These are phyloP conservation scores for Heterotis niloticus DNA, from an alignment of 2,113 vertebrate genomes.

Conservation along the genomic window DNA sequence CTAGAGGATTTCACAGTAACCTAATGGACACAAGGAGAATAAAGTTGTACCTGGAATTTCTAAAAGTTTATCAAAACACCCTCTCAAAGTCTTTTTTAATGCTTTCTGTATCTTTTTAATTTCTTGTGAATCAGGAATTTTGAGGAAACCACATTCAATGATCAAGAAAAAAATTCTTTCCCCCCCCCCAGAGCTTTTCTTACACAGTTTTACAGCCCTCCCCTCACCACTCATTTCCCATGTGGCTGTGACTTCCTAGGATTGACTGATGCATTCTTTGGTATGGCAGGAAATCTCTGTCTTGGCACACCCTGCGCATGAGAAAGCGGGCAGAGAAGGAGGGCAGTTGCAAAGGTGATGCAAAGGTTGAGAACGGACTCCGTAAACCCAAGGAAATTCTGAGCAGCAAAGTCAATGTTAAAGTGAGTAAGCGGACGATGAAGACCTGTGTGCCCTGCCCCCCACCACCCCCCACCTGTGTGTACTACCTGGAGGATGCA, in stretches of 20 bases:
- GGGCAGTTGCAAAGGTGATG: conserved; percentile 80
- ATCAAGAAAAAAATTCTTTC: background rate
- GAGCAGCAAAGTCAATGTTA: conserved; percentile 85
- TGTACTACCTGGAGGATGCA: conserved; percentile 24
- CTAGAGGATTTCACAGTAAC: conserved; percentile 25
- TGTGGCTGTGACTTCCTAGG: conserved; percentile 7
- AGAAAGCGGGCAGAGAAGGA: conserved; percentile 94
- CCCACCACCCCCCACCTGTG: conserved; percentile 16
- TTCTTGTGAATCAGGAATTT: background rate
- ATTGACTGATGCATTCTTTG: conserved; percentile 73
- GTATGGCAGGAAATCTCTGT: conserved; percentile 98
- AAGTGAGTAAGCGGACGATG: conserved; percentile 86
- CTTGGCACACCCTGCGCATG: conserved; percentile 97
- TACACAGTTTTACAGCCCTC: conserved; percentile 46
- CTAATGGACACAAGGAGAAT: background rate
- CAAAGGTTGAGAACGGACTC: conserved; percentile 76
- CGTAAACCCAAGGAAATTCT: conserved; percentile 93
- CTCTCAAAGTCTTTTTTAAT: background rate
- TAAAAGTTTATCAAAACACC: background rate
- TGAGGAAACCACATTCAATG: background rate
- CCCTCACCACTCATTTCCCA: conserved; percentile 4
- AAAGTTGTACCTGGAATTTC: background rate
- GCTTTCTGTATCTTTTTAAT: conserved; percentile 17
- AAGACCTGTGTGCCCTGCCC: background rate
- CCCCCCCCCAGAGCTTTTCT: background rate